Percentiles rank a stretch among this genome's conserved stretches.
phyloP scores from a whole-genome alignment of 2,888 invertebrate species.

The Phoronis australis region DNA sequence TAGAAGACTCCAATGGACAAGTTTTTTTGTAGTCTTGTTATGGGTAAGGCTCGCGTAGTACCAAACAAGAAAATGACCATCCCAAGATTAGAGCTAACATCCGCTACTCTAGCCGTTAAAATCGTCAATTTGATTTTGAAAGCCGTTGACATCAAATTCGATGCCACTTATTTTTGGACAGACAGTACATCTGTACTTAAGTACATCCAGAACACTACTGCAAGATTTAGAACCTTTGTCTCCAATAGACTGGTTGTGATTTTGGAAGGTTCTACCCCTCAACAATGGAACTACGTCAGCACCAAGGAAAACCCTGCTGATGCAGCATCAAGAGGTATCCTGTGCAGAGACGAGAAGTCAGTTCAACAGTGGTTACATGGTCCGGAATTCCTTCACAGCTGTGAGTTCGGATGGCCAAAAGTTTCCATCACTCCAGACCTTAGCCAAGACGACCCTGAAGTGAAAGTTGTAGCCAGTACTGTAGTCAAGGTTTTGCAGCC shows the following conservation, averaged over 20 bases:
- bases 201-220: conserved; percentile 6
- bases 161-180: conserved; percentile 6
- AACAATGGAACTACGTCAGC: too few relatives aligned
- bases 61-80: too few relatives aligned
- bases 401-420: too few relatives aligned
- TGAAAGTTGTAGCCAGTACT: too few relatives aligned
- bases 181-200: conserved; percentile 9
- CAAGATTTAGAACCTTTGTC: conserved; percentile 9
- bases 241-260: conserved; percentile 6
- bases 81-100: conserved; percentile 5
- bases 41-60: conserved; percentile 2
- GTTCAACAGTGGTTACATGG: too few relatives aligned
- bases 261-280: too few relatives aligned
- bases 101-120: conserved; percentile 3
- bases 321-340: neutral
- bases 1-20: conserved; percentile 3
- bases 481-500: too few relatives aligned
- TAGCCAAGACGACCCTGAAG: too few relatives aligned
- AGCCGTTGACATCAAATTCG: conserved; percentile 1
- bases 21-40: conserved; percentile 9
- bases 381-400: too few relatives aligned
- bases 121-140: neutral
- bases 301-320: too few relatives aligned
- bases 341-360: too few relatives aligned
- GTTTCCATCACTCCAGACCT: too few relatives aligned